A percentile compares a stretch with the other conserved stretches of the same genome.
Conservation (phyloP, 2,888 invertebrate species). For the Parnassius apollo region DNA sequence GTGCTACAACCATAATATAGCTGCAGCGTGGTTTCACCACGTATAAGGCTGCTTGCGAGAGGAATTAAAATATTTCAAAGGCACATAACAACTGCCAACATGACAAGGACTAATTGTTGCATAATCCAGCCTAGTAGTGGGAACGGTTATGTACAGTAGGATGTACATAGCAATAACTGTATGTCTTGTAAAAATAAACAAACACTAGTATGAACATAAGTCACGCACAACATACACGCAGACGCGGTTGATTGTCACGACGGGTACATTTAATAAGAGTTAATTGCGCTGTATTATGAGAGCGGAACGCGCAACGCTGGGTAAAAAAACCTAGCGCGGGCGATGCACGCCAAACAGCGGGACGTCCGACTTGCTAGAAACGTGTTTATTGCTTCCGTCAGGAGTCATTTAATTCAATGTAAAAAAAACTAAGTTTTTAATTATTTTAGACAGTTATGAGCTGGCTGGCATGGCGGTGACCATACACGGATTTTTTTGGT, state of each 20-base stretch:
- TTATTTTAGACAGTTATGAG: too few relatives aligned
- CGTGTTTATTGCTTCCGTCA: slow-evolving; percentile 25
- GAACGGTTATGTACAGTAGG: too few relatives aligned
- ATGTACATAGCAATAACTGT: too few relatives aligned
- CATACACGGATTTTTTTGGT: too few relatives aligned
- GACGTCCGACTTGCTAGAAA: slow-evolving; percentile 10
- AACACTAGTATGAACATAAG: not conserved
- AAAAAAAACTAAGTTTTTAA: not conserved
- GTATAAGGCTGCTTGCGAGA: too few relatives aligned
- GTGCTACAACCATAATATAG: too few relatives aligned
- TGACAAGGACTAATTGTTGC: too few relatives aligned
- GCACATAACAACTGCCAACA: too few relatives aligned
- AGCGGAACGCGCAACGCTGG: slow-evolving; percentile 42
- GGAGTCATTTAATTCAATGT: not conserved
- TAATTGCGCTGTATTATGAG: slow-evolving; percentile 39
- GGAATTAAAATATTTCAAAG: too few relatives aligned
- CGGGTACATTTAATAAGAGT: slow-evolving; percentile 10
- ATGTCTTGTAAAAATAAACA: not conserved
- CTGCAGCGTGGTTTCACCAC: too few relatives aligned
- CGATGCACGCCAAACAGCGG: slow-evolving; percentile 12
- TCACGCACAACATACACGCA: not conserved
- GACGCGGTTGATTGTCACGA: slow-evolving; percentile 1
- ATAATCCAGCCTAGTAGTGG: too few relatives aligned
- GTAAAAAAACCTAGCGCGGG: slow-evolving; percentile 16
- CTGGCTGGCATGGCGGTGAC: too few relatives aligned